These are phyloP conservation scores for Torymus auratus DNA, from an alignment of 2,888 invertebrate genomes.

Conservation along the genomic window DNA sequence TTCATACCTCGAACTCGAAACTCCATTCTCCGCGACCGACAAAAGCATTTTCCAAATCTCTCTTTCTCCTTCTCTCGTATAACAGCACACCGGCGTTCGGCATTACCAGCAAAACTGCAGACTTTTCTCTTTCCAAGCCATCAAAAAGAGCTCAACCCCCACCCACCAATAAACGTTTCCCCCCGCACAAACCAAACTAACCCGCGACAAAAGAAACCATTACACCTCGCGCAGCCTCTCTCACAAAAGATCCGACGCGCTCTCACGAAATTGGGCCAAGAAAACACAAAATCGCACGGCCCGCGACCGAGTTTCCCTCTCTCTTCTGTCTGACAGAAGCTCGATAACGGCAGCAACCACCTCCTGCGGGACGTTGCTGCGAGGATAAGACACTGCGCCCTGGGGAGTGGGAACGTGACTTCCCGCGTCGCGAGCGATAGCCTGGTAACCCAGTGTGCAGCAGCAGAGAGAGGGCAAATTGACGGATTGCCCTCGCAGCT, in stretches of 20 bases:
- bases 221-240: neutral
- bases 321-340: conserved; percentile 14
- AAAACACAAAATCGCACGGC: conserved; percentile 28
- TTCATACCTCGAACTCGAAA: no score
- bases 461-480: conserved; percentile 31
- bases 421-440: neutral
- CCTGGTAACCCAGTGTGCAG: conserved; percentile 46
- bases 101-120: no score
- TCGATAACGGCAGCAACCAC: conserved; percentile 36
- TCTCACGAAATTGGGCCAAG: conserved; percentile 43
- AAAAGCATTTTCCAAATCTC: no score
- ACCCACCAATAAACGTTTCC: conserved; percentile 16
- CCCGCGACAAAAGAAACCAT: conserved; percentile 32
- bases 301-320: conserved; percentile 27
- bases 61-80: no score
- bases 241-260: conserved; percentile 8
- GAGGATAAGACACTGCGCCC: conserved; percentile 18
- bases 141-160: conserved; percentile 9
- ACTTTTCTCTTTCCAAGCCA: neutral
- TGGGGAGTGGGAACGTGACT: conserved; percentile 35
- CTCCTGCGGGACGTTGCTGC: conserved; percentile 18
- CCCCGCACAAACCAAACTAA: conserved; percentile 10
- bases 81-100: no score
- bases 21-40: no score
- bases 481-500: conserved; percentile 45